Percentiles rank a stretch among this genome's conserved stretches.
Conservation (phyloP, 2,888 invertebrate species). For the Andrena hattorfiana region DNA sequence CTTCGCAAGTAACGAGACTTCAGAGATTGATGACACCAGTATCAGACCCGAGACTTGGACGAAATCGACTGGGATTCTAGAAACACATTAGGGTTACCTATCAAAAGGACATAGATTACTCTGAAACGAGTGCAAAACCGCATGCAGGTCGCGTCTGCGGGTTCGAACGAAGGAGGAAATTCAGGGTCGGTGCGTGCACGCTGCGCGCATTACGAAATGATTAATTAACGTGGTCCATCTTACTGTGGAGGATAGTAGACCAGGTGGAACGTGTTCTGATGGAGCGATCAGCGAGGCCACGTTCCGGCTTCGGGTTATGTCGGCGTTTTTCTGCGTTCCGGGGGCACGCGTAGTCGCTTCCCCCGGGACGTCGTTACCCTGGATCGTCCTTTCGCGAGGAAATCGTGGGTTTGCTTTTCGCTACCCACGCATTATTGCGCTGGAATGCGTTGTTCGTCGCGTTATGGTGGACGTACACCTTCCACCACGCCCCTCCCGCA, state of each 20-base stretch:
- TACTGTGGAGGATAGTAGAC: not conserved
- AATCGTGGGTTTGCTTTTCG: slow-evolving; percentile 60
- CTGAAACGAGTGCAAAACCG: slow-evolving; percentile 12
- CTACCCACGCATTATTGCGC: slow-evolving; percentile 62
- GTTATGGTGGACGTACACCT: slow-evolving; percentile 11
- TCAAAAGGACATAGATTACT: not conserved
- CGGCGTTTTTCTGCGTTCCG: slow-evolving; percentile 11
- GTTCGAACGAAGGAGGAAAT: not conserved
- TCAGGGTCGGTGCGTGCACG: not conserved
- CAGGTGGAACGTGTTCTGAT: slow-evolving; percentile 4
- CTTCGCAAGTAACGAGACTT: not conserved
- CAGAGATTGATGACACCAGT: slow-evolving; percentile 1
- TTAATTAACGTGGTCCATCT: not conserved
- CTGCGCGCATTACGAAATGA: not conserved
- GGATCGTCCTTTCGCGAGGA: slow-evolving; percentile 43
- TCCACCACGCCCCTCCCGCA: slow-evolving; percentile 11
- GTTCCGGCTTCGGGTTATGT: not conserved
- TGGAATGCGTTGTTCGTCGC: slow-evolving; percentile 52
- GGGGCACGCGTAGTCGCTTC: slow-evolving; percentile 32
- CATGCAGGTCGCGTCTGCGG: not conserved
- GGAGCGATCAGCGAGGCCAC: not conserved
- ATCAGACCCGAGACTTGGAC: not conserved
- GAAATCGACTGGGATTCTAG: not conserved
- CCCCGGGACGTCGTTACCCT: slow-evolving; percentile 40
- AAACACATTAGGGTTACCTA: not conserved